These are phyloP conservation scores for Parazoanthus swiftii DNA, from an alignment of 92 coral and sea anemone species.

Conservation along the genomic window DNA sequence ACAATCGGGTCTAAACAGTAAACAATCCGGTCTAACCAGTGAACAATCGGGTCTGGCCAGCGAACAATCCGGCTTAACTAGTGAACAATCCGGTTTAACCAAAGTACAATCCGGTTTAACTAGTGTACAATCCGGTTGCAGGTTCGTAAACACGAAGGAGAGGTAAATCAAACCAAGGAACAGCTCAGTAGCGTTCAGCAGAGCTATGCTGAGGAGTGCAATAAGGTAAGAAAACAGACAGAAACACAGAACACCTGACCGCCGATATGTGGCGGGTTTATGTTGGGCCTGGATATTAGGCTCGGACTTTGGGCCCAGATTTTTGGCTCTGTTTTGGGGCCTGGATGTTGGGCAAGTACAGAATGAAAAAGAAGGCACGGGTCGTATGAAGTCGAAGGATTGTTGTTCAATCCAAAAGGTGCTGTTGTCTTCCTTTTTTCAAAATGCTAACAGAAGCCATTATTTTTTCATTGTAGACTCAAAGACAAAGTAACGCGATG, in stretches of 20 bases:
- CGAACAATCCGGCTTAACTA: not conserved
- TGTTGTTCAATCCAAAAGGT: too few species aligned
- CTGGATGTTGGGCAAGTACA: not conserved
- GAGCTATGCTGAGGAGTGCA: constrained; percentile 43
- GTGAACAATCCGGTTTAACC: too few species aligned
- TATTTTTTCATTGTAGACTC: constrained; percentile 48
- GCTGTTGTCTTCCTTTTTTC: not conserved
- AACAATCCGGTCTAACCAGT: too few species aligned
- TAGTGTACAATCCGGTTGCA: constrained; percentile 8
- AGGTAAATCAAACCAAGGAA: constrained; percentile 53
- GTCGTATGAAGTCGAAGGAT: not conserved
- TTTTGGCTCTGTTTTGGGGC: too few species aligned
- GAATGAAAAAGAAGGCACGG: not conserved
- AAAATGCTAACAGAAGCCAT: not conserved
- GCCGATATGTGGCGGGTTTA: too few species aligned
- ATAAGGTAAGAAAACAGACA: not conserved
- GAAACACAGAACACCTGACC: not conserved
- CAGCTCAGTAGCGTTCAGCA: constrained; percentile 61
- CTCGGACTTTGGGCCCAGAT: not conserved
- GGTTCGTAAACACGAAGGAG: constrained; percentile 74
- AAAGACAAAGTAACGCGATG: constrained; percentile 87
- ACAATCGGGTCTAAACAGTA: not conserved
- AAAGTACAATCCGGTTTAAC: not conserved
- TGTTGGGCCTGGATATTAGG: not conserved
- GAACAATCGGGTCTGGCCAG: too few species aligned